phyloP scores from a whole-genome alignment of 2,797 vertebrate genomes.

The Mormyrops boulengeri region DNA sequence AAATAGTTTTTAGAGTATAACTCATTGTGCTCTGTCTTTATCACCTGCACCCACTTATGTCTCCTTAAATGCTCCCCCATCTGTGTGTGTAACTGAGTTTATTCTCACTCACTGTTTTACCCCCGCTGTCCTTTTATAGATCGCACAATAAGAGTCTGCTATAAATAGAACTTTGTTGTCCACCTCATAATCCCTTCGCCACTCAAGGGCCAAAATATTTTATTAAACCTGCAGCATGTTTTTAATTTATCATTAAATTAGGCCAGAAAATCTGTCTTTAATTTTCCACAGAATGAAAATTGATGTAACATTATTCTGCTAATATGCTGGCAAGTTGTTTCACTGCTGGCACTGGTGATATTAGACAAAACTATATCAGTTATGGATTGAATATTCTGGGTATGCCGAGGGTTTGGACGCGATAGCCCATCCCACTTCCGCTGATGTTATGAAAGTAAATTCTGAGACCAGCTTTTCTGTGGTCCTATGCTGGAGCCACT shows the following conservation, averaged over 20 bases:
- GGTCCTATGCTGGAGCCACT: not conserved
- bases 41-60: not conserved
- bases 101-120: not conserved
- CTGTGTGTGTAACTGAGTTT: not conserved
- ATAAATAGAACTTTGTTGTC: not conserved
- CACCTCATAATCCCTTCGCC: not conserved
- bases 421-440: not conserved
- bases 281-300: not conserved
- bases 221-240: not conserved
- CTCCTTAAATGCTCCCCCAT: not conserved
- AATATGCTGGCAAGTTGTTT: not conserved
- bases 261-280: not conserved
- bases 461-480: not conserved
- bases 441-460: not conserved
- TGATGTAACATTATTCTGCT: not conserved
- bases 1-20: not conserved
- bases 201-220: not conserved
- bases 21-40: not conserved
- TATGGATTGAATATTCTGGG: not conserved
- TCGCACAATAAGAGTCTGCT: not conserved
- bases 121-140: not conserved
- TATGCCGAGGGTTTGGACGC: not conserved
- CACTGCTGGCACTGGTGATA: not conserved
- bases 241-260: not conserved
- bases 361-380: not conserved